Base-by-base conservation (phyloP, 2,888 invertebrate species). In the Chrysomela aeneicollis region DNA sequence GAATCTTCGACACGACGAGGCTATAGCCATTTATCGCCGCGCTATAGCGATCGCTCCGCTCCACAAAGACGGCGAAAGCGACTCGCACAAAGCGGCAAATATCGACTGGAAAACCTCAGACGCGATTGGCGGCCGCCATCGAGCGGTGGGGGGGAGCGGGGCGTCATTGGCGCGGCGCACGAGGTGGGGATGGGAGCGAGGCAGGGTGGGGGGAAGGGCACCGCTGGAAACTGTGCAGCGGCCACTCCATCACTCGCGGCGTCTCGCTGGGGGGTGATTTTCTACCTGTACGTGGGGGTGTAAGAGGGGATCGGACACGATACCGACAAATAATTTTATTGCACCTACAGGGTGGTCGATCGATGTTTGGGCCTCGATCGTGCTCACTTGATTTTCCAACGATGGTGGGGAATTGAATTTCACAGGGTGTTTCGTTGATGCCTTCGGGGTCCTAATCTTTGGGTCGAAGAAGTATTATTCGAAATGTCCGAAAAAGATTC, bases 41-140 rank as follows among this genome's bases (percentile, higher is more conserved):
- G 75, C 76, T 77, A 77, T 76, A 77, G 77, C 75, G 77, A 78
- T 79, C 78, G 78, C 77, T 79, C 73, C 78, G 74, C 76, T 76
- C 76, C 73, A 78, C 76, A 78, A 78, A 80, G 77, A 79, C 72
- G 70, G 64, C 69, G 67, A 70, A 72, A 59, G 69, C 70, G 63
- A 59, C 77, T 77, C n/a, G n/a, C 78, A 78, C 79, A 80, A 81
- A 81, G 79, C 78, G 78, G 77, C 81, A 80, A 82, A 81, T 82
- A 82, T 82, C 76, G 82, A 82, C 82, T 82, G 79, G 81, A 81
- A 81, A 81, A 81, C 80, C 81, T 81, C 80, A 78, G 78, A 78
- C 78, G 77, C 77, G 80, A 82, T 82, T 82, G 82, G 82, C 79
- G 80, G 78, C 76, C n/a, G n/a, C n/a, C n/a, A n/a, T n/a, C n/a